phyloP scores from a whole-genome alignment of 2,888 invertebrate species.

The Harpalus rufipes region DNA sequence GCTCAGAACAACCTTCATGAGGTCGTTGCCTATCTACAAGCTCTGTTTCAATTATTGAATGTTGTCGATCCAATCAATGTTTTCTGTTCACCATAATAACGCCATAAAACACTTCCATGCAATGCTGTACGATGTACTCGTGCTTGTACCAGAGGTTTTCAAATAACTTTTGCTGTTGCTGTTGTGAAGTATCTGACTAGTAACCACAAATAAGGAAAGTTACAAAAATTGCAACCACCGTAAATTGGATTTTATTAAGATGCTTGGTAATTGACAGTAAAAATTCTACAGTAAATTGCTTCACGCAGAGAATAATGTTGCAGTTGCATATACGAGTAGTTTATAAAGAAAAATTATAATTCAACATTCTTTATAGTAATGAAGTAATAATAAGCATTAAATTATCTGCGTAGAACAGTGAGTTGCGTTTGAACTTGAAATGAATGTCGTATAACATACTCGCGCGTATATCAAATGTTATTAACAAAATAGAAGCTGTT shows the following conservation, averaged over 20 bases:
- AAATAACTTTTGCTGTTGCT: background rate
- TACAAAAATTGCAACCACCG: background rate
- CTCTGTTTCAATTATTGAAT: constrained; percentile 38
- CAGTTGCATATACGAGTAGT: background rate
- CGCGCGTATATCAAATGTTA: too few species aligned
- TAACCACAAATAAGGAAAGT: background rate
- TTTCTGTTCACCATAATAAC: constrained; percentile 2
- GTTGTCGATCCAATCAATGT: constrained; percentile 24
- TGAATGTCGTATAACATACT: too few species aligned
- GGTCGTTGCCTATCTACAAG: constrained; percentile 34
- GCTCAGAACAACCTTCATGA: constrained; percentile 28
- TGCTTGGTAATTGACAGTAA: background rate
- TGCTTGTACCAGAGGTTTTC: background rate
- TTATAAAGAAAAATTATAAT: background rate
- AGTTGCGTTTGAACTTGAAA: too few species aligned
- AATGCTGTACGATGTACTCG: background rate
- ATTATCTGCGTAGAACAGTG: background rate
- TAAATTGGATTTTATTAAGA: constrained; percentile 7
- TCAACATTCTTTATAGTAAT: background rate
- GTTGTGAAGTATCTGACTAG: background rate
- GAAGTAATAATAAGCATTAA: background rate
- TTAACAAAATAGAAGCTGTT: too few species aligned
- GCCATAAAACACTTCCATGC: constrained; percentile 13
- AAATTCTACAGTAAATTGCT: constrained; percentile 13
- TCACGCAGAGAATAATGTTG: background rate